Evolutionary conservation across 2,888 invertebrate species (phyloP), one percentile per base, ranked within the genome.

Genomic region (Antitype chi): DNA sequence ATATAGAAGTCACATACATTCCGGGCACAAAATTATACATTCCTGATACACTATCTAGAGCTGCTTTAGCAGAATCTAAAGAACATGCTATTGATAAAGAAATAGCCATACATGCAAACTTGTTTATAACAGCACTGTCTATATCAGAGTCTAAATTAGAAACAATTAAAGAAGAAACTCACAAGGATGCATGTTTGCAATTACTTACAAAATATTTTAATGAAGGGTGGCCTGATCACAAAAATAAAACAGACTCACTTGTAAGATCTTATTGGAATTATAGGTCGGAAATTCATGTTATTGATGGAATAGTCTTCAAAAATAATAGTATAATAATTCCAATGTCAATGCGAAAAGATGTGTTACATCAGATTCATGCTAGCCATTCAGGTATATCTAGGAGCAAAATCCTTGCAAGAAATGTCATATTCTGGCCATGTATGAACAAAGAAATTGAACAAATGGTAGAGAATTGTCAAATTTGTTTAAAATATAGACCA

Each of bases 391-490:
- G 17, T 7, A 28, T 59, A 28, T 59, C 59, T 59, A 59, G 59
- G 11, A 59, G 59, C 59, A 59, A 59, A 59, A 28, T 85, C 81
- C 64, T 86, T 85, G 87, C 86, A 82, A 2, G 79, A 76, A 23
- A 81, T 87, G 49, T 72, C 69, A 28, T 66, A 53, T 28, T 75
- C 81, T 59, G 28, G 59, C 59, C 59, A 59, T 59, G 17, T 28
- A 73, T 47, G 76, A 72, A 72, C 25, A 69, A 53, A 25, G 68
- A 68, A 25, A 38, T 68, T 25, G 55, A 68, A 38, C 25, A 28
- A 32, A 28, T 28, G 8, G 68, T 68, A 38, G 25, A 38, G 20
- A 52, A 53, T 38, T 68, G 68, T 53, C 43, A 25, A 17, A 38
- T 53, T 25, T 68, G 68, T 38, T 25, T 28, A 28, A 55, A 52